Base-by-base conservation (phyloP, 2,113 vertebrate species). In the Rutilus rutilus region DNA sequence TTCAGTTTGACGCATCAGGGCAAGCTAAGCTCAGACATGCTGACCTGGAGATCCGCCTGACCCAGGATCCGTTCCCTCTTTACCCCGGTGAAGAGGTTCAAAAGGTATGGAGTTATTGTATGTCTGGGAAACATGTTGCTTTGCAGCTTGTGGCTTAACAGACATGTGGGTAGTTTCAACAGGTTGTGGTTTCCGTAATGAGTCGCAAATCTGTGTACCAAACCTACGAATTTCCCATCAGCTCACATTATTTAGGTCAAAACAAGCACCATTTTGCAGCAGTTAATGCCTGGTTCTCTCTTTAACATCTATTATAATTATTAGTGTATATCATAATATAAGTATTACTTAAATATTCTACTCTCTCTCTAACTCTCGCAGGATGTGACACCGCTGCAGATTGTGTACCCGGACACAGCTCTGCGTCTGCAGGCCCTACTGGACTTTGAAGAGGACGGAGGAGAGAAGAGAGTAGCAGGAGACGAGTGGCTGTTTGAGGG, bases 401-500 rank as follows among this genome's bases (percentile, higher is more conserved):
- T 97, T n/a, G 96, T 98, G 6, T 94, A 92, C n/a, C 95, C 97
- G 0, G 96, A 98, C 92, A 96, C 97, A 0, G 97, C 97, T 0
- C 94, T 98, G 85, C 95, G 96, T 47, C 95, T 98, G 0, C 96
- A 96, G 91, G 96, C 97, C 0, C 91, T 97, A 84, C 94, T 98
- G 54, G 97, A 97, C 91, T 97, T 97, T 14, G 92, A 96, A 73
- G 92, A 95, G 8, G 87, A 88, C 0, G 86, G 84, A 0, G 94
- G 92, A 1, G 90, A 94, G 77, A 96, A 95, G 84, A 91, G 94
- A 0, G 89, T 97, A 0, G 96, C 97, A 0, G 97, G 97, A 84
- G 97, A 98, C 0, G 96, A 98, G 91, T 98, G 97, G 97, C 93
- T 98, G 2, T 98, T 98, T 10, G 96, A 98, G 86, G 97, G 97